Evolutionary conservation across 2,797 vertebrate genomes (phyloP), one percentile per base, ranked within the genome.

Genomic region (Gymnodraco acuticeps): DNA sequence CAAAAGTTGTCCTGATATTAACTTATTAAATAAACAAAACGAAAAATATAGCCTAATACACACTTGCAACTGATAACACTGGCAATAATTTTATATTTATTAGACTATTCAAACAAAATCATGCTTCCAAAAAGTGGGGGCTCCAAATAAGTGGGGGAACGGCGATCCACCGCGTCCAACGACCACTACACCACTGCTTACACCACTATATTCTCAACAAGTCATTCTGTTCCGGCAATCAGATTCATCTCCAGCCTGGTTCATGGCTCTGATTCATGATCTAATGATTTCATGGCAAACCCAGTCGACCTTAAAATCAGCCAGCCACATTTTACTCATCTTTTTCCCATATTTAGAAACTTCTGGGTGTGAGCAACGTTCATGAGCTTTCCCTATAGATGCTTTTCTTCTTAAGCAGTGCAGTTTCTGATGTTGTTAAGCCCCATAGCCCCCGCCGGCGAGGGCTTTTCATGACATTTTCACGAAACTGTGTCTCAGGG

Each of bases 251-350:
- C 9, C 16, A 53, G 23, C 51, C 38, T 20, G 59, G 43, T 64
- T 81, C 51, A 62, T 16, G 27, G 51, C 58, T 58, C 54, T 48
- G 54, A 74, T 66, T 70, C 70, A 20, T 67, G 52, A 64, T 74
- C 52, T 66, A 64, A 77, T 64, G n/a, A 60, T 66, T 20, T 47
- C 46, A 33, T 7, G n/a, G 56, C 15, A 63, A 46, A 63, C 51
- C 33, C 2, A 16, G 51, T 19, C n/a, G 10, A 70, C 54, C 73
- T 56, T 81, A 60, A 80, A 78, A 82, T 70, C 82, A 70, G 38
- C n/a, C 16, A 7, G 31, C 50, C 11, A 67, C 50, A 52, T 59
- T 67, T 62, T 45, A 38, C 42, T 17, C 15, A 61, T 76, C 33
- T 63, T 55, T 33, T 33, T 61, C 9, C 48, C 16, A 41, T 53